Evolutionary conservation across 2,113 vertebrate species (phyloP).

Genomic region (Chinchilla lanigera): DNA sequence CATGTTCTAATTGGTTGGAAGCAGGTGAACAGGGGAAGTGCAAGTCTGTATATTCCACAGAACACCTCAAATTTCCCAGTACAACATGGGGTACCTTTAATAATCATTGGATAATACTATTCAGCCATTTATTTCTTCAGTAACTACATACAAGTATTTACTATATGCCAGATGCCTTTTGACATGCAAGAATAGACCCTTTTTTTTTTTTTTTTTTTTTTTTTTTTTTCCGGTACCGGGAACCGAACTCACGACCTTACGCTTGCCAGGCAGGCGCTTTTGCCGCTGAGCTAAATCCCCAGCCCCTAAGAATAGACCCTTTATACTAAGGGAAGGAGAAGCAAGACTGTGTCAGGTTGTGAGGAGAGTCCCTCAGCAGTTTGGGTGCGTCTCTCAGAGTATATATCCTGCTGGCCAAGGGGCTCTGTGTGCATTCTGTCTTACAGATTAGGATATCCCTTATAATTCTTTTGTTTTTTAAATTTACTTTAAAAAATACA

Average conservation of each 20-base stretch:
- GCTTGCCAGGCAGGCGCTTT: too few species aligned
- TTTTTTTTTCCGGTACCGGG: too few species aligned
- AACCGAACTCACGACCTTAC: too few species aligned
- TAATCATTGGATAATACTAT: not conserved
- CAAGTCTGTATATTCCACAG: not conserved
- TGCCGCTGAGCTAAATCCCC: too few species aligned
- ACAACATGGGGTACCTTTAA: not conserved
- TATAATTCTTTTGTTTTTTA: too few species aligned
- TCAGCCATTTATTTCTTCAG: not conserved
- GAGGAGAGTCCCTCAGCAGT: rapidly evolving
- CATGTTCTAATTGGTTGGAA: not conserved
- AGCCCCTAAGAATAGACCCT: not conserved
- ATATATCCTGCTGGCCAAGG: not conserved
- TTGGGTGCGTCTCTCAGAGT: not conserved
- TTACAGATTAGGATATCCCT: not conserved
- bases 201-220: too few species aligned
- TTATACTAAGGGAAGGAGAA: not conserved
- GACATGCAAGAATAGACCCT: not conserved
- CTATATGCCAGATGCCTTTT: not conserved
- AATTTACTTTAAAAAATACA: too few species aligned
- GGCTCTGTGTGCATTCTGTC: not conserved
- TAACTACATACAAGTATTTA: not conserved
- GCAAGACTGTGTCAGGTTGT: not conserved
- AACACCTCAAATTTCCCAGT: not conserved
- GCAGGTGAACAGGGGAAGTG: not conserved